Conservation (phyloP, 1,140 invertebrate genomes). For the Rhyzopertha dominica region DNA sequence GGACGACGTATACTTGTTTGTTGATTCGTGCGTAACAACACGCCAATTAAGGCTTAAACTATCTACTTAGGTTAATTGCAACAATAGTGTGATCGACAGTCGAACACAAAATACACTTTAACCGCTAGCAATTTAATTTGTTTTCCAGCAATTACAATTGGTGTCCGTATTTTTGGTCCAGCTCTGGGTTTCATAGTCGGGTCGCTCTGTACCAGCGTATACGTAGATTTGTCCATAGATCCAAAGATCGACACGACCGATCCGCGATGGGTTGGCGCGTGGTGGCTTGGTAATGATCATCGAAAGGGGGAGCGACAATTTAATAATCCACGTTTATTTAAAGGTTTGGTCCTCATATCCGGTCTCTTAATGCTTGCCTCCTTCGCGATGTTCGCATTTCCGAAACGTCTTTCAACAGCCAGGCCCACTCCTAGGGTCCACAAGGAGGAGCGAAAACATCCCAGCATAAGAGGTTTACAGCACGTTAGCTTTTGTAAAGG, state of each 20-base stretch:
- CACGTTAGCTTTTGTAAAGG: neutral
- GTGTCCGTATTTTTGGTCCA: slow-evolving; percentile 84
- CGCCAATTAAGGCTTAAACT: too few relatives aligned
- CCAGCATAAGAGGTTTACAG: slow-evolving; percentile 53
- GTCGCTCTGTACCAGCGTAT: slow-evolving; percentile 82
- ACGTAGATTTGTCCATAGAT: slow-evolving; percentile 71
- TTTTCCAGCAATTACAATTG: slow-evolving; percentile 82
- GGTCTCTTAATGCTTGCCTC: slow-evolving; percentile 72
- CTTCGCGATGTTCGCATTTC: slow-evolving; percentile 85
- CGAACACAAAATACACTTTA: too few relatives aligned
- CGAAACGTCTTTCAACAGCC: slow-evolving; percentile 57
- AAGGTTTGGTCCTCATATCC: slow-evolving; percentile 75
- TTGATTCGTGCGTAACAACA: too few relatives aligned
- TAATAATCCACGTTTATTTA: too few relatives aligned
- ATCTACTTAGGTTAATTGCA: too few relatives aligned
- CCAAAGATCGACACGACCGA: slow-evolving; percentile 76
- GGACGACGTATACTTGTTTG: too few relatives aligned
- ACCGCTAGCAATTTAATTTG: too few relatives aligned
- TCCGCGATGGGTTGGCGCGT: slow-evolving; percentile 86
- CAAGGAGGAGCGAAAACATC: slow-evolving; percentile 51
- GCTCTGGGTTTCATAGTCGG: slow-evolving; percentile 86
- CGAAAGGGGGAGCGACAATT: too few relatives aligned
- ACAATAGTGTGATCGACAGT: too few relatives aligned
- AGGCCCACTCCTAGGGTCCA: slow-evolving; percentile 46
- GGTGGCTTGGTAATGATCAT: slow-evolving; percentile 77